Evolutionary conservation across 2,113 vertebrate genomes (phyloP), one percentile per base, ranked within the genome.

Genomic region (Aleadryas rufinucha): DNA sequence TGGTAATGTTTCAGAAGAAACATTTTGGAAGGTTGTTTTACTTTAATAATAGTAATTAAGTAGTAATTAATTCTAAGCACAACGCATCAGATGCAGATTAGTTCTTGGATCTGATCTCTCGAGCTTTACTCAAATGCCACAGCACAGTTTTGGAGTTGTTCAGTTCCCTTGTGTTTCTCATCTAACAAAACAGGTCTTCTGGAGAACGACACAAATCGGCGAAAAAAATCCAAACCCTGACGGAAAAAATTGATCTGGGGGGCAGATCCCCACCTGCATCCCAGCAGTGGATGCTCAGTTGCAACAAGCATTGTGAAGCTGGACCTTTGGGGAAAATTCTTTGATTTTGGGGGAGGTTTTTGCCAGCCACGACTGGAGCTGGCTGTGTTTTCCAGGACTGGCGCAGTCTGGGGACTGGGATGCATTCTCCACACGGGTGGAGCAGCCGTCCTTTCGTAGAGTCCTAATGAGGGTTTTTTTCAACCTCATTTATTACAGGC

Each of bases 401-500:
- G 93, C n/a, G 2, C 87, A 92, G 75, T 35, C 83, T 92, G 57
- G 68, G 82, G 53, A 87, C 66, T 64, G 75, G 56, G 93, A 82
- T 61, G 60, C 31, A 9, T 95, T 94, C 93, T 88, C 75, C 82
- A 77, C 56, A 24, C 44, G 81, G 95, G 95, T 89, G 88, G 83
- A 97, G 69, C 74, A 89, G 60, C 74, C 93, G 65, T 94, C 96
- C 84, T 97, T 95, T 92, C 59, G 4, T 37, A 63, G 63, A 96
- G 87, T 89, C 79, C 75, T 90, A 88, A 89, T 84, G 95, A 96
- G 88, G 68, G 88, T 23, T 90, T 92, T 93, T 97, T 95, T 59
- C 80, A 94, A 95, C 95, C 92, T 95, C 94, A 79, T 97, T 94
- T 97, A 94, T 94, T 94, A 94, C 74, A 90, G 72, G 81, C 93